Conservation (phyloP, 2,113 vertebrate genomes). For the Pollachius pollachius region DNA sequence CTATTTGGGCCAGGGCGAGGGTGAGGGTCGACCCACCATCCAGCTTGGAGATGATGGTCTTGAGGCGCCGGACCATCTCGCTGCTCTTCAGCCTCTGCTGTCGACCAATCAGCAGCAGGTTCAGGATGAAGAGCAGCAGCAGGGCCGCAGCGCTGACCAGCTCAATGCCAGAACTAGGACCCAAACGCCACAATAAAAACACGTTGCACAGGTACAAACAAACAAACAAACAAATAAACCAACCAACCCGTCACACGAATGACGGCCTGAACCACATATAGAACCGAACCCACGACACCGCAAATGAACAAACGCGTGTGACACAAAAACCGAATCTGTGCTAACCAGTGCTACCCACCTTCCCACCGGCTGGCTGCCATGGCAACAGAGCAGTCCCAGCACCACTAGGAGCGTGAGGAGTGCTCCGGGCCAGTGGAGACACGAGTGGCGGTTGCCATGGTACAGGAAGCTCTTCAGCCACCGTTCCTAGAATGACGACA, state of each 20-base stretch:
- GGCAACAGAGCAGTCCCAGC: constrained; percentile 85
- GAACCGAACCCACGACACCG: too few species aligned
- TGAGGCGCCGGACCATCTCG: constrained; percentile 88
- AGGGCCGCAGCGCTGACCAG: constrained; percentile 86
- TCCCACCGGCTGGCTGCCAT: constrained; percentile 88
- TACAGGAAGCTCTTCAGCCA: constrained; percentile 89
- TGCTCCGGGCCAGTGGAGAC: constrained; percentile 94
- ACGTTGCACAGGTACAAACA: too few species aligned
- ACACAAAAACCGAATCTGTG: too few species aligned
- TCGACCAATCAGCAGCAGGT: constrained; percentile 85
- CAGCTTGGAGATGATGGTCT: constrained; percentile 83
- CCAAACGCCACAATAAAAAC: constrained; percentile 16
- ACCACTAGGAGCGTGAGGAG: constrained; percentile 87
- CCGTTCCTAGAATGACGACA: constrained; percentile 72
- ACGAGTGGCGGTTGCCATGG: constrained; percentile 92
- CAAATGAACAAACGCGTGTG: too few species aligned
- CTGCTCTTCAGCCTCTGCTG: constrained; percentile 85
- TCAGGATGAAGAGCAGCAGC: constrained; percentile 84
- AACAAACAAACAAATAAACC: too few species aligned
- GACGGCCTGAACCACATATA: too few species aligned
- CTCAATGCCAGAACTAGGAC: constrained; percentile 84
- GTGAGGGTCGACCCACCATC: constrained; percentile 73
- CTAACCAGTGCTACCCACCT: constrained; percentile 71
- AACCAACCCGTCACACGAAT: too few species aligned
- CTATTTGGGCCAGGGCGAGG: too few species aligned